Base-by-base conservation (phyloP, 2,888 invertebrate species). In the Escarpia spicata region DNA sequence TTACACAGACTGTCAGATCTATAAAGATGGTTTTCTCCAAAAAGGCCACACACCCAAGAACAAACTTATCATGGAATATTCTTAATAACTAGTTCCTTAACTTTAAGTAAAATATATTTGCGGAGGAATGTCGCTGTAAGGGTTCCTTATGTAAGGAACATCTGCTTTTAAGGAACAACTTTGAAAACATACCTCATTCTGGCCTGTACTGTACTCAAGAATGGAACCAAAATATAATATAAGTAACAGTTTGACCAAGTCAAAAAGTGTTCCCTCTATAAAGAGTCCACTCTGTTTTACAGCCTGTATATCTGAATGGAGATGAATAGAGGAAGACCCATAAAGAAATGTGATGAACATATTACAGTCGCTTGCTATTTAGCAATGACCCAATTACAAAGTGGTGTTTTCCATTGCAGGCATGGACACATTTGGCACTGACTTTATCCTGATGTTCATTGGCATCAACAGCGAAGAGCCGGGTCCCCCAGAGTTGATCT, bases 381-480 rank as follows among this genome's bases (percentile, higher is more conserved):
- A 8, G 12, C 12, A 52, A 52, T 52, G 52, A 52, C 3, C 52
- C 26, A 75, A 6, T 75, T 75, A 75, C 2, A 26, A 26, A 75
- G n/a, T 75, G 75, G 6, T 75, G 2, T 3, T 52, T 75, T 75
- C 75, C 75, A 75, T 75, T 75, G 75, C 75, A 75, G 75, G 4
- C 19, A 75, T 75, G 75, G 19, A 75, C 75, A 75, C 75, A 26
- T 75, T 75, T 26, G 75, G 75, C 75, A 75, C 75, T 75, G 75
- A 75, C 75, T 75, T 75, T 6, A 75, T 75, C 19, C 75, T 75
- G 75, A 26, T 26, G 26, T 75, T 75, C n/a, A 75, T 75, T n/a
- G n/a, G 75, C 75, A 75, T 75, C 75, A 75, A 75, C 75, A 75
- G 75, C 26, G 75, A 75, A 75, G 75, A 75, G n/a, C 75, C 75